These are phyloP conservation scores for Antechinus flavipes DNA, from an alignment of 2,113 vertebrate species.

Conservation along the genomic window DNA sequence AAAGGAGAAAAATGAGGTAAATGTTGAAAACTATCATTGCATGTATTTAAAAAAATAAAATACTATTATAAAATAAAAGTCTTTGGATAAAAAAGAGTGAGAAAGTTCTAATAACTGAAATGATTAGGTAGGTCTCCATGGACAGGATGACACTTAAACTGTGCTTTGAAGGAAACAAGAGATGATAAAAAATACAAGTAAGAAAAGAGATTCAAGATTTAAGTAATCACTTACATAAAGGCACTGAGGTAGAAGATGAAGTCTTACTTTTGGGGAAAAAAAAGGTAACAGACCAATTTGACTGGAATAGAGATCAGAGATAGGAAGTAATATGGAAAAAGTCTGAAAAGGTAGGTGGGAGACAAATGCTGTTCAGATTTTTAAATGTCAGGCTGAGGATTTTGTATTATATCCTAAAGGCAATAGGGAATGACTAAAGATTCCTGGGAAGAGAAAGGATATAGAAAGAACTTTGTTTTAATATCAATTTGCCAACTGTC, in stretches of 20 bases:
- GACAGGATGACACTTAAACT: neutral
- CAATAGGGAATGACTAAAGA: neutral
- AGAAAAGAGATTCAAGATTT: neutral
- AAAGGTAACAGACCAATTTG: neutral
- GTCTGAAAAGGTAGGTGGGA: neutral
- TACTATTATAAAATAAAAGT: no score
- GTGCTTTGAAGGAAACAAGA: neutral
- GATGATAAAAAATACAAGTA: neutral
- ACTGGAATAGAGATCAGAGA: neutral
- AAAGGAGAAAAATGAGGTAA: no score
- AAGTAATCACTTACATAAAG: neutral
- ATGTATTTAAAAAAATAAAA: no score
- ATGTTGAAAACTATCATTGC: no score
- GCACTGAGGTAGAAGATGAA: neutral
- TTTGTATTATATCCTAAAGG: neutral
- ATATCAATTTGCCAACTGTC: neutral
- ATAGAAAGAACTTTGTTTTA: neutral
- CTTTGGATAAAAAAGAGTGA: neutral
- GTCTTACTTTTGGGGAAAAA: neutral
- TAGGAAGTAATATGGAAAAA: neutral
- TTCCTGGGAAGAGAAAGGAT: neutral
- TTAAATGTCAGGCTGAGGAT: neutral
- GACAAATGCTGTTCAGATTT: neutral
- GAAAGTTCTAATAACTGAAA: neutral
- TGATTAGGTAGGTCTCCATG: neutral